Conservation (phyloP, 2,113 vertebrate species). For the Castor canadensis region DNA sequence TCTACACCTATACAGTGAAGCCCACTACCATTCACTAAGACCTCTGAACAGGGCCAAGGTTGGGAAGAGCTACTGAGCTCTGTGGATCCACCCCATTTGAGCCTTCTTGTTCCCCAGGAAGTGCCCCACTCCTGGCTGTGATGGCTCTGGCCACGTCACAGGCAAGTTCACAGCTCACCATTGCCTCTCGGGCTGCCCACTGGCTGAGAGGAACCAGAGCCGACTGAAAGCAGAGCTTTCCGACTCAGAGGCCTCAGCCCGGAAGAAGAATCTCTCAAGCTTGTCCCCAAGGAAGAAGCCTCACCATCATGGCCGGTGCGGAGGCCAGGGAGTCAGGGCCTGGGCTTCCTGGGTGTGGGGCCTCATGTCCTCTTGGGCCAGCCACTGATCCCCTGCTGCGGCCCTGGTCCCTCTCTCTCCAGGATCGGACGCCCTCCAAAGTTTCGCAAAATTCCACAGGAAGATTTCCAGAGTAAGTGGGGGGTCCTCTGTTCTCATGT, state of each 20-base stretch:
- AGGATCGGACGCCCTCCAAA: constrained; percentile 97
- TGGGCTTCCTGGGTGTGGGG: constrained; percentile 1
- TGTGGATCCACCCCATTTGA: not conserved
- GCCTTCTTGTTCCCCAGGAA: constrained; percentile 86
- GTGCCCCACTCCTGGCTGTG: constrained; percentile 97
- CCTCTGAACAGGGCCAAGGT: not conserved
- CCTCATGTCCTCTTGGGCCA: not conserved
- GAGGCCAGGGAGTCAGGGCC: constrained; percentile 47
- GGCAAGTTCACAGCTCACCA: constrained; percentile 98
- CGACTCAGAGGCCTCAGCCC: constrained; percentile 88
- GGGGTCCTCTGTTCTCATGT: not conserved
- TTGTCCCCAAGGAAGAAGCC: constrained; percentile 95
- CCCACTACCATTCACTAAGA: not conserved
- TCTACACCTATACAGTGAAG: not conserved
- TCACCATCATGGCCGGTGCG: constrained; percentile 95
- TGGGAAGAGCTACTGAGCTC: not conserved
- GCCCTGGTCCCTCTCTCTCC: constrained; percentile 76
- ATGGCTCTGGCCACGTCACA: constrained; percentile 97
- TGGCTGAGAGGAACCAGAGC: constrained; percentile 97
- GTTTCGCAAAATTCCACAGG: constrained; percentile 94
- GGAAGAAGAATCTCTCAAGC: constrained; percentile 91
- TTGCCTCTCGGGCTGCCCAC: constrained; percentile 97
- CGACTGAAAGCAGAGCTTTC: constrained; percentile 93
- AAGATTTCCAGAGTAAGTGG: constrained; percentile 94
- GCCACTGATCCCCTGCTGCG: not conserved